Evolutionary conservation across 1,140 invertebrate genomes (phyloP), one percentile per base, ranked within the genome.

Genomic region (Melanaphis sacchari): DNA sequence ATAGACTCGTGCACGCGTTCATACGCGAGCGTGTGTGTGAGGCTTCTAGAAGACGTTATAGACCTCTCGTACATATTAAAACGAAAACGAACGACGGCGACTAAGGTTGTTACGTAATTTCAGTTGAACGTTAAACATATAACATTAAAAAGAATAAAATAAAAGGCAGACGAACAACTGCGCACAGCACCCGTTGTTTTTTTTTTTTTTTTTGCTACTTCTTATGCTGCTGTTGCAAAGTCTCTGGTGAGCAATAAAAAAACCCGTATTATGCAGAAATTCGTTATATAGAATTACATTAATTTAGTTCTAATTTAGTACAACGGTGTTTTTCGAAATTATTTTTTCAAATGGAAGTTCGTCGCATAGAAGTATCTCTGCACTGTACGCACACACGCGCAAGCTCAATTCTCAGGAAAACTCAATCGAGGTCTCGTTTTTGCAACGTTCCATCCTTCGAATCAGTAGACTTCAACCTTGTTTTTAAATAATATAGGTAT

Each of bases 41-140:
- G 91, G 91, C 76, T 93, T 84, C 91, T 18, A 84, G 81, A 92
- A 93, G 81, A 81, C 76, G 89, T 90, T 90, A 59, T 66, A 66
- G 5, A 41, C 41, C 38, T n/a, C 21, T 3, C 36, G 22, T 89
- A 38, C 36, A 11, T 46, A 5, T 9, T 43, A 31, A 8, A n/a
- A 54, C 46, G 49, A 36, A n/a, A n/a, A 54, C 46, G 18, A 31
- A 26, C 15, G 40, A 54, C 38, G 54, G 43, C 46, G 49, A 89
- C 46, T 89, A 26, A 0, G 89, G 89, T 90, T 3, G 11, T 90
- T 66, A 59, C 54, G 40, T 90, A 90, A 90, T 52, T 89, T 89
- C 36, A 49, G 49, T 31, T 22, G 46, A 38, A 88, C 21, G 43
- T 36, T 66, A n/a, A n/a, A 66, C 59, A 26, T 26, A n/a, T 18